These are phyloP conservation scores for Peromyscus eremicus DNA, from an alignment of 2,797 vertebrate species.

Conservation along the genomic window DNA sequence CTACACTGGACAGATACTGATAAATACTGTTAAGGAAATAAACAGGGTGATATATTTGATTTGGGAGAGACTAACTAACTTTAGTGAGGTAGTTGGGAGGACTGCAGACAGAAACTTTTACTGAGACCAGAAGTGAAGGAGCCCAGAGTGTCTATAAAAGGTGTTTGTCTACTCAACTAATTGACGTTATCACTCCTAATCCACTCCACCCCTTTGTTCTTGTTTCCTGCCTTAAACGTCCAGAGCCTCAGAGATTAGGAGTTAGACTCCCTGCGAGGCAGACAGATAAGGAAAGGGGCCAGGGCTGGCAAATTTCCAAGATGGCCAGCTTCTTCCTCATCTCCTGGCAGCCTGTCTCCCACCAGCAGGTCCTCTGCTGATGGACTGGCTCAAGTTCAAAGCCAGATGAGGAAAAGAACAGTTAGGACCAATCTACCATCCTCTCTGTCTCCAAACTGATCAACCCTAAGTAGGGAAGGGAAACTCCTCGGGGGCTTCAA, in stretches of 20 bases:
- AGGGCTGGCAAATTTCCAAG: background rate
- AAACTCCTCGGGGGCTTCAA: background rate
- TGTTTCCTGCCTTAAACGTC: background rate
- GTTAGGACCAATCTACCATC: background rate
- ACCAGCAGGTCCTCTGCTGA: background rate
- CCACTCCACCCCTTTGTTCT: background rate
- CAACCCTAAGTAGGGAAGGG: background rate
- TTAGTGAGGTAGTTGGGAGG: background rate
- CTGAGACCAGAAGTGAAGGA: slow-evolving; percentile 1
- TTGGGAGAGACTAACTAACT: background rate
- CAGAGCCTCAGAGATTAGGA: background rate
- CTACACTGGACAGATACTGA: background rate
- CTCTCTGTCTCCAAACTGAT: background rate
- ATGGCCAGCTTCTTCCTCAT: background rate
- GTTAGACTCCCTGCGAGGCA: background rate
- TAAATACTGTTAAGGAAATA: background rate
- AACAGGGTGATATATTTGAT: background rate
- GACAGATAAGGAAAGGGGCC: background rate
- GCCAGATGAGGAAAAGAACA: background rate
- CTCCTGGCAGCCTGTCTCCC: background rate
- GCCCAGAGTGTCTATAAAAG: background rate
- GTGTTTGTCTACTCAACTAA: background rate
- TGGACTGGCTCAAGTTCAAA: background rate
- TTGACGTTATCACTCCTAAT: background rate
- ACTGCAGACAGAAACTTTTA: background rate